A percentile compares a stretch with the other conserved stretches of the same genome.
Conservation (phyloP, 2,113 vertebrate species). For the Tinamus guttatus region DNA sequence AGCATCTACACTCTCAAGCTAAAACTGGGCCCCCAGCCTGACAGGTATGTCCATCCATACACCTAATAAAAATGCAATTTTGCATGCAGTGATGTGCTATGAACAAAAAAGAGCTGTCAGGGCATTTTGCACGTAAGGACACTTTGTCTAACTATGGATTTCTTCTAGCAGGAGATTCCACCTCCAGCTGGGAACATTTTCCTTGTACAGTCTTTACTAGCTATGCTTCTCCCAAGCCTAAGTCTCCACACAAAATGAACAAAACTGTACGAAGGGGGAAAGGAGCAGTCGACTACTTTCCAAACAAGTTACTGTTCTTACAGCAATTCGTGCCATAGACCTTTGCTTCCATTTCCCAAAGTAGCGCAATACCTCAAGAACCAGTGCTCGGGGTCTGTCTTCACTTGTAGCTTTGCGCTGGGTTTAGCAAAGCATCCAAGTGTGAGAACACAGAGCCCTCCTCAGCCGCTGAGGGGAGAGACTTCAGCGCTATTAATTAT, state of each 20-base stretch:
- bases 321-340: background rate
- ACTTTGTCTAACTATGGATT: background rate
- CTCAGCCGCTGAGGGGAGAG: background rate
- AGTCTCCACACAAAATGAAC: background rate
- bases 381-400: background rate
- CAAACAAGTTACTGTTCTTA: constrained; percentile 3
- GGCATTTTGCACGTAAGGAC: background rate
- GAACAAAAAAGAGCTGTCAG: background rate
- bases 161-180: background rate
- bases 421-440: background rate
- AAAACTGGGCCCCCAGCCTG: background rate
- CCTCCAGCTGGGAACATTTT: background rate
- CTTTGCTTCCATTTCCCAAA: constrained; percentile 13
- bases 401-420: background rate
- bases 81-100: background rate
- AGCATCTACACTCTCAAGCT: background rate
- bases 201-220: background rate
- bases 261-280: constrained; percentile 8
- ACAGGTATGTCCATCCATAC: background rate
- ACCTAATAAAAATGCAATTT: constrained; percentile 5
- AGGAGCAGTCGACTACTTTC: background rate
- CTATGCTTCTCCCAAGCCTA: background rate
- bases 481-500: background rate
- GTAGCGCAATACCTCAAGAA: background rate
- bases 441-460: background rate